A percentile compares a stretch with the other conserved stretches of the same genome.
phyloP scores from a whole-genome alignment of 2,113 vertebrate species.

The Fulica atra region DNA sequence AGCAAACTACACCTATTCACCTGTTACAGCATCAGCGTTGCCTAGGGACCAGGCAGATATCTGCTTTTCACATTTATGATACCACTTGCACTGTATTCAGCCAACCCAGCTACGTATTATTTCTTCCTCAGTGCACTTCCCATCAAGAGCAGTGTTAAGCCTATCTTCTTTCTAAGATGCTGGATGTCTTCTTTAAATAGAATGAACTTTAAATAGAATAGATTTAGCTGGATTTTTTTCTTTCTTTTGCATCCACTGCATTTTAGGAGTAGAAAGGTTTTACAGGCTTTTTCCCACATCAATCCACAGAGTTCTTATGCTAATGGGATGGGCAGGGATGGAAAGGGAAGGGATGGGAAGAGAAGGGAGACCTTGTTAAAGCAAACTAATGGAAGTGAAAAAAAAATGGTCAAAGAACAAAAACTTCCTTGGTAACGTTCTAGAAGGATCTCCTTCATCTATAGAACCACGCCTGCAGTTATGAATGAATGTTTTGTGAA shows the following conservation, averaged over 20 bases:
- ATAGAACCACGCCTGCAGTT: neutral
- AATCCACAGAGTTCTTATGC: neutral
- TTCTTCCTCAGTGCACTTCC: neutral
- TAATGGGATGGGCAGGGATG: neutral
- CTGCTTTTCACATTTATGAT: neutral
- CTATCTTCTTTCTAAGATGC: neutral
- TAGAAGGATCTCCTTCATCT: neutral
- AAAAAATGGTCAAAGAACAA: neutral
- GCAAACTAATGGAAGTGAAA: neutral
- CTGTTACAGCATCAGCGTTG: neutral
- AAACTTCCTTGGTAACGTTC: neutral
- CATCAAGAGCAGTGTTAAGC: neutral
- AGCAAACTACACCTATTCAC: neutral
- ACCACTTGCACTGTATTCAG: neutral
- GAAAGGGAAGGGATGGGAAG: neutral
- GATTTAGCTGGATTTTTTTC: neutral
- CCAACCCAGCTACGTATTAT: neutral
- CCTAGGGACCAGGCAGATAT: neutral
- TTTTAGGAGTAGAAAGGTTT: neutral
- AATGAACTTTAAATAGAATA: neutral
- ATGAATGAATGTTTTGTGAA: neutral
- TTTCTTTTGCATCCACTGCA: neutral
- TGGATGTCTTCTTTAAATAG: slow-evolving; percentile 2
- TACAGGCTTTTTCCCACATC: neutral
- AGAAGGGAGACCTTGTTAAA: neutral